Evolutionary conservation across 2,113 vertebrate genomes (phyloP).

Genomic region (Camelus dromedarius): DNA sequence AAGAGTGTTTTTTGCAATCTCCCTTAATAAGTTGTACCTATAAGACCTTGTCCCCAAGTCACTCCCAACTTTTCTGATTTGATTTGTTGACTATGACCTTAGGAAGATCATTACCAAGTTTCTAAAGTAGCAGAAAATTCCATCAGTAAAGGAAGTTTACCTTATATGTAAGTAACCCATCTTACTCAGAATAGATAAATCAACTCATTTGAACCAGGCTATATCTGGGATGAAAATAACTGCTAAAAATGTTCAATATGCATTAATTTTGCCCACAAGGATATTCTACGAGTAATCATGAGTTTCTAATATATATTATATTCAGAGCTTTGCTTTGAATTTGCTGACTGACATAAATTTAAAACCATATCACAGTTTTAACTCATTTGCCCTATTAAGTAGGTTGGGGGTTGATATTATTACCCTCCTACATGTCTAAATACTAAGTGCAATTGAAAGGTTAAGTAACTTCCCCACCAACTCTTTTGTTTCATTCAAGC

Average conservation of each 20-base stretch:
- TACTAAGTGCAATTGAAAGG: slow-evolving; percentile 62
- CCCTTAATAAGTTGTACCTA: background rate
- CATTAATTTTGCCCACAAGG: slow-evolving; percentile 72
- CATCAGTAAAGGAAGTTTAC: background rate
- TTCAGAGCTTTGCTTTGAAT: slow-evolving; percentile 64
- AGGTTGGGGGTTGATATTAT: slow-evolving; percentile 67
- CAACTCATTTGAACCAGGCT: slow-evolving; percentile 65
- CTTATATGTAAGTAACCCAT: background rate
- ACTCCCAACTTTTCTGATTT: slow-evolving; percentile 7
- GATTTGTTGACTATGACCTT: slow-evolving; percentile 1
- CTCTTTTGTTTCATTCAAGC: slow-evolving; percentile 66
- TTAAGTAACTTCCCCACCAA: slow-evolving; percentile 61
- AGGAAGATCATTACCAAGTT: background rate
- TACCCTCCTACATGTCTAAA: slow-evolving; percentile 70
- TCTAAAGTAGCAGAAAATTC: slow-evolving; percentile 37
- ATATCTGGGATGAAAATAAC: slow-evolving; percentile 61
- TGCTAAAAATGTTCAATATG: slow-evolving; percentile 51
- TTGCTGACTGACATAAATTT: slow-evolving; percentile 76
- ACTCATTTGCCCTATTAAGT: slow-evolving; percentile 74
- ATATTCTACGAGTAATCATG: slow-evolving; percentile 61
- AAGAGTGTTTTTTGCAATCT: background rate
- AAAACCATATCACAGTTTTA: slow-evolving; percentile 71
- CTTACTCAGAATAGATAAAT: slow-evolving; percentile 48
- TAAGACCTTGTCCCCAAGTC: background rate
- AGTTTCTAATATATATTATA: slow-evolving; percentile 78